Percentiles rank a stretch among this genome's conserved stretches.
These are phyloP conservation scores for Platyscapa corneri DNA, from an alignment of 1,140 invertebrate species.

Conservation along the genomic window DNA sequence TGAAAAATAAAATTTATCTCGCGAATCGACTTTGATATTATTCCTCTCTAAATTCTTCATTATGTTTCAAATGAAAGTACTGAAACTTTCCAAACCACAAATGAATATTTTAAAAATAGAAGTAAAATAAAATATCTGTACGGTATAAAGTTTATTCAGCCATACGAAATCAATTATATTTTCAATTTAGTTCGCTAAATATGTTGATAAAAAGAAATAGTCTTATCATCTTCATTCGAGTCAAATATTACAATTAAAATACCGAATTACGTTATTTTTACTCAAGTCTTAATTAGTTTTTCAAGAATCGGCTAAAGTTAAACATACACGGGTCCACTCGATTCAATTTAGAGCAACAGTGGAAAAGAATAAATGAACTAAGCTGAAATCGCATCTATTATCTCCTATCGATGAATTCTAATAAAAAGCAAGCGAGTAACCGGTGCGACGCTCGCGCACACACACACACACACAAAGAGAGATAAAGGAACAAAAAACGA, in stretches of 20 bases:
- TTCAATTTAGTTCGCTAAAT: neutral
- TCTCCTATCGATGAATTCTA: constrained; percentile 37
- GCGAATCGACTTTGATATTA: too few species aligned
- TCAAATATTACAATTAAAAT: too few species aligned
- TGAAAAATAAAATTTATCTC: too few species aligned
- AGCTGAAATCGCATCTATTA: neutral
- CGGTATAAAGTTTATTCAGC: too few species aligned
- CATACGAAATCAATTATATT: neutral
- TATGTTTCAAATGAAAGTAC: too few species aligned
- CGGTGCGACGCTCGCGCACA: too few species aligned
- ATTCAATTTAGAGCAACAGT: neutral
- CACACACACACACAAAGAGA: neutral
- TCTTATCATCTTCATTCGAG: neutral
- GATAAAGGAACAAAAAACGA: constrained; percentile 14
- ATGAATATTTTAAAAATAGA: too few species aligned
- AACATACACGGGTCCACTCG: neutral
- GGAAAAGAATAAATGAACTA: neutral
- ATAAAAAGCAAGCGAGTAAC: neutral
- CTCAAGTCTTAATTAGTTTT: neutral
- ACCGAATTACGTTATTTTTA: neutral
- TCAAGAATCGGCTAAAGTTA: neutral
- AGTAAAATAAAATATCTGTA: too few species aligned
- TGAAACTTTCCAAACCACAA: too few species aligned
- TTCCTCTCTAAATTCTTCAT: too few species aligned
- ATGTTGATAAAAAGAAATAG: neutral